Base-by-base conservation (phyloP, 92 coral and sea anemone species). In the Actinostola sp. region DNA sequence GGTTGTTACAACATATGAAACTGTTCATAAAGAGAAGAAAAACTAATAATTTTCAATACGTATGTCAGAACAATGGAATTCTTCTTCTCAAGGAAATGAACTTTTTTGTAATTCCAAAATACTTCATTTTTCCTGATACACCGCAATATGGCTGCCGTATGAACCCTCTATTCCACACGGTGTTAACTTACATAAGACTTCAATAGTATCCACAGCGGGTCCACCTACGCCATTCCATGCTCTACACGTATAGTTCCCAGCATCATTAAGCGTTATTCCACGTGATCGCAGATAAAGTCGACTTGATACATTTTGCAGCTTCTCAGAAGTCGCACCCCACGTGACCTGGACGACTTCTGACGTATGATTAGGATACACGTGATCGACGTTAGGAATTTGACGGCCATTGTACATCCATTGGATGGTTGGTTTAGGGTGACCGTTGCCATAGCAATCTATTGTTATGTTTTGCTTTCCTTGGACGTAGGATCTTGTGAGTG, bases 401-500 rank as follows among this genome's bases (percentile, higher is more conserved):
- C 12, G 16, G 35, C 34, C 20, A 15, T 68, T 72, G 46, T 65
- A 32, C 9, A 73, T 67, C 92, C 92, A 88, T 8, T 43, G 45
- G 1, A 88, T 72, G 0, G 58, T 34, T 5, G 89, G 89, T 14
- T 28, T 46, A 28, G 93, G 93, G 24, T 79, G 50, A 6, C 89
- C 93, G 26, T 54, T 77, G 23, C 80, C 89, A 20, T 44, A 48
- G 78, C 93, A 88, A 12, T 45, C 78, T 36, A 88, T 51, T 11
- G 82, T 55, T 0, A 54, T 49, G 33, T 77, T 56, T 23, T 57
- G 56, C 19, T 79, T 66, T 1, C 57, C 58, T 44, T 49, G 55
- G 0, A 44, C 12, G n/a, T 26, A 66, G 41, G 72, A 66, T 48
- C 72, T 66, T 30, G 23, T 31, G 72, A 16, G 14, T 23, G 72